These are phyloP conservation scores for Scortum barcoo DNA, from an alignment of 2,113 vertebrate species.

Conservation along the genomic window DNA sequence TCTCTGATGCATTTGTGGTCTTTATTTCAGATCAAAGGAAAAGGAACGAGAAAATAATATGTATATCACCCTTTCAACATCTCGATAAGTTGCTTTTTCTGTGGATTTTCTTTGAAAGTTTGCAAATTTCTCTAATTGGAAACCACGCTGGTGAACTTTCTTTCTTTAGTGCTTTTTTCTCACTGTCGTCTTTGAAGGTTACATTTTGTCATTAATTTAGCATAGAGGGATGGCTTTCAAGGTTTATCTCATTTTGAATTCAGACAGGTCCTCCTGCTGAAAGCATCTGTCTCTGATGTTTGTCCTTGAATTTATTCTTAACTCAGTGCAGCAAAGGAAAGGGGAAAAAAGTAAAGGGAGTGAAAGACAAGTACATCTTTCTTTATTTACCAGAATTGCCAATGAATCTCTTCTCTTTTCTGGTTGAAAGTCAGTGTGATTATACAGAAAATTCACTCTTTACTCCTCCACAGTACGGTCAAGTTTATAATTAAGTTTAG, in stretches of 20 bases:
- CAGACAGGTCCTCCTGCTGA: not conserved
- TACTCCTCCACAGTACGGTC: not conserved
- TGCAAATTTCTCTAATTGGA: conserved; percentile 25
- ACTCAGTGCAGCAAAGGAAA: conserved; percentile 80
- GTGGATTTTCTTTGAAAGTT: conserved; percentile 3
- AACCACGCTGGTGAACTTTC: not conserved
- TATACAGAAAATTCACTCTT: not conserved
- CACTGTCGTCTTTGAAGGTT: conserved; percentile 12
- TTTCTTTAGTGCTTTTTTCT: not conserved
- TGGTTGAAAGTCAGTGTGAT: not conserved
- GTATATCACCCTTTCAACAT: not conserved
- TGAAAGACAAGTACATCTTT: conserved; percentile 75
- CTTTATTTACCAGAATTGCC: not conserved
- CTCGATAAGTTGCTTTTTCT: not conserved
- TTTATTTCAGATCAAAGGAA: conserved; percentile 35
- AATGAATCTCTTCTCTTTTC: not conserved
- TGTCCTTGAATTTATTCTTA: conserved; percentile 27
- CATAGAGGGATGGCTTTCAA: not conserved
- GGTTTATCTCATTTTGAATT: conserved; percentile 12
- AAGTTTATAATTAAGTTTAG: not conserved
- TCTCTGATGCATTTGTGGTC: not conserved
- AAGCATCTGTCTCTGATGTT: conserved; percentile 39
- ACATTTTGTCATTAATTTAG: conserved; percentile 4
- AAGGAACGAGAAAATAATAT: not conserved
- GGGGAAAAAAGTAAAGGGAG: conserved; percentile 77